Base-by-base conservation (phyloP, 2,888 invertebrate species). In the Tetranychus piercei region DNA sequence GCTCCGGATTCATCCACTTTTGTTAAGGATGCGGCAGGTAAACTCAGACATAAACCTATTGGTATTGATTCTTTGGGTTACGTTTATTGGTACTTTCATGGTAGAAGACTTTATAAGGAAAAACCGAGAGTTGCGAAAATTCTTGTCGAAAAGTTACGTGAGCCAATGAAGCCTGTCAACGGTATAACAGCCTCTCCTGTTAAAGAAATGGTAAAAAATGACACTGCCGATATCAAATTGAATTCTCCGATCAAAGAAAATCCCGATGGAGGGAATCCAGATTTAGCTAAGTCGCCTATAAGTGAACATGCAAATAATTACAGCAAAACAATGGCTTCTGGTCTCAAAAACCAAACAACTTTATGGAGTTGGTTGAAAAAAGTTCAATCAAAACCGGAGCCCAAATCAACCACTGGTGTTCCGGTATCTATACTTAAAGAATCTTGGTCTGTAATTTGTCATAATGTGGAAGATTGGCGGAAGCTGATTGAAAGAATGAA, bases 41-140 rank as follows among this genome's bases (percentile, higher is more conserved):
- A 22, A 69, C 22, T 69, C 11, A 20, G 69, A 23, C 20, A 20
- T 23, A 20, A 23, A 7, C 69, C 69, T 20, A 23, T 69, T n/a
- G 69, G 69, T 20, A 69, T 20, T 20, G 69, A 69, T 69, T 69
- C 69, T 23, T 11, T 23, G 22, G 69, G 69, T 20, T 69, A 23
- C 5, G 69, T 23, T 22, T 69, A 69, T 69, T 69, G 69, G 69
- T 69, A 69, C 20, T 69, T 69, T 22, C 69, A 69, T 22, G 69
- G 69, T 18, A n/a, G 34, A 23, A 20, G 69, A 69, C 34, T 69
- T 6, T 69, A 69, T 22, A 69, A 23, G 69, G 55, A 55, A 55
- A 55, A 55, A 15, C 55, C 55, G 2, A 9, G 6, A 55, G 55
- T 55, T 55, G 55, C 55, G 11, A 55, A 55, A 55, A 55, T 55